These are phyloP conservation scores for Amblyteles armatorius DNA, from an alignment of 2,888 invertebrate genomes.

Conservation along the genomic window DNA sequence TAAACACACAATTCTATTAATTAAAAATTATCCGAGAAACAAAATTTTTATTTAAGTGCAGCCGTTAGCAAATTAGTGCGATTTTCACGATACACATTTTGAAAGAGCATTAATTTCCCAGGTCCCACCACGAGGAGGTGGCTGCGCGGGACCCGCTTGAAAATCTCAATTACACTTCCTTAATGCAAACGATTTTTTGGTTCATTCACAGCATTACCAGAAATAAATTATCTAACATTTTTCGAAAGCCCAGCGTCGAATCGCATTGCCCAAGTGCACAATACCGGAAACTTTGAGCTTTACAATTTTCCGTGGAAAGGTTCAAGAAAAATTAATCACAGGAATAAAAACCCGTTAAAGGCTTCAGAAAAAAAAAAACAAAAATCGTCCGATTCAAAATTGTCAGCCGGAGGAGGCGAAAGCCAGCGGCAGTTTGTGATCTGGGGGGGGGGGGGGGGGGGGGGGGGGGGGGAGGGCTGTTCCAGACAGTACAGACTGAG, in stretches of 20 bases:
- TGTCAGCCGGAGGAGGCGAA: conserved; percentile 17
- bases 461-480: conserved; percentile 76
- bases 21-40: neutral
- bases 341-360: neutral
- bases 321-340: neutral
- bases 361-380: neutral
- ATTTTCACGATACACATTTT: neutral
- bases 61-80: conserved; percentile 7
- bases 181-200: neutral
- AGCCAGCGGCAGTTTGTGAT: conserved; percentile 52
- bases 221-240: neutral
- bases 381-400: neutral
- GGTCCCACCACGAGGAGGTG: conserved; percentile 7
- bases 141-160: conserved; percentile 1
- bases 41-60: neutral
- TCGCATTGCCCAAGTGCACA: no score
- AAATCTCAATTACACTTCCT: neutral
- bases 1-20: neutral
- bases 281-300: no score
- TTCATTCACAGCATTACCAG: neutral
- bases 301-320: neutral
- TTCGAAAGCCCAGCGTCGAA: no score
- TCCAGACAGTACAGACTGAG: conserved; percentile 82
- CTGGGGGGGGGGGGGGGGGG: conserved; percentile 9
- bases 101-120: neutral